Evolutionary conservation across 2,113 vertebrate species (phyloP), one percentile per base, ranked within the genome.

Genomic region (Ptychochromis oligacanthus): DNA sequence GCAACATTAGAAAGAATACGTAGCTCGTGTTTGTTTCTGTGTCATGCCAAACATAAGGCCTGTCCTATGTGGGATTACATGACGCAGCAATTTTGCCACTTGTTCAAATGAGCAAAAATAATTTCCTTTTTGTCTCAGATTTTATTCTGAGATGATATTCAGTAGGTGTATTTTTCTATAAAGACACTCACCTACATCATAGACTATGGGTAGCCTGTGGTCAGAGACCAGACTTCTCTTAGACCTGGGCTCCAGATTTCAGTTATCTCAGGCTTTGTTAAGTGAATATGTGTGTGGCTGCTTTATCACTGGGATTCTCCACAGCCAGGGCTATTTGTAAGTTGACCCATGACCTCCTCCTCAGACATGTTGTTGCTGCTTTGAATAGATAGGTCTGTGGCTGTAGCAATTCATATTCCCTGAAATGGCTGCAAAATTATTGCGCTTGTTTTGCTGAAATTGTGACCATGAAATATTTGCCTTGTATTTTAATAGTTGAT

Each of bases 271-370:
- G 52, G 26, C 40, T 85, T 28, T 46, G 31, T 43, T n/a, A 6
- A 61, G 14, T 59, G 14, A 10, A 6, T 38, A 10, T 38, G 28
- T 72, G 28, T 64, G 14, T 75, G 36, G 31, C 62, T 58, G 26
- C 38, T n/a, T 91, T 80, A 90, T 91, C 82, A 61, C 77, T 43
- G 38, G 64, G 82, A 84, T 60, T 75, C 82, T 34, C 83, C 72
- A 78, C 62, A 81, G 65, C 76, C 76, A 40, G 64, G n/a, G 60
- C 80, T 92, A 57, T 89, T 86, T 86, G 77, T 83, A 77, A 81
- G 67, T 3, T 87, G 82, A 89, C 79, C 83, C 5, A 1, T 61
- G 80, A 54, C 90, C 83, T 87, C 77, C 76, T 86, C 77, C 70
- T 80, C 14, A 24, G 76, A 75, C 36, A 76, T 43, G 28, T 70